These are phyloP conservation scores for Ferrisia virgata DNA, from an alignment of 2,888 invertebrate species.

Conservation along the genomic window DNA sequence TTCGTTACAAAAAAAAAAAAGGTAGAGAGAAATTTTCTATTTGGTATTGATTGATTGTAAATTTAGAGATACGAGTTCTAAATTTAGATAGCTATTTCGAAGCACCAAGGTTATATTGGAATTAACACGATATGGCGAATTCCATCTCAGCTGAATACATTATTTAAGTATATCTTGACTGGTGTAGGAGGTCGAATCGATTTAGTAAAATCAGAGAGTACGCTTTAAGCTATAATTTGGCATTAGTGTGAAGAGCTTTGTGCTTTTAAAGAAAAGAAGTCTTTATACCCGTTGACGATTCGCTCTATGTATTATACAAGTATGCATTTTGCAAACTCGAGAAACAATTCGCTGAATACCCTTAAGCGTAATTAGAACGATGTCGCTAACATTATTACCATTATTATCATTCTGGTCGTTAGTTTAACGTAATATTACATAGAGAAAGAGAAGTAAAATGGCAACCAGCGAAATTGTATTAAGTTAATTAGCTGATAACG, in stretches of 20 bases:
- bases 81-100: neutral
- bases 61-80: neutral
- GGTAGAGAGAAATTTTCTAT: neutral
- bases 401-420: slow-evolving; percentile 17
- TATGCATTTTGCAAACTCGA: slow-evolving; percentile 4
- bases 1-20: neutral
- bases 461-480: slow-evolving; percentile 1
- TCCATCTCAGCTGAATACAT: neutral
- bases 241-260: neutral
- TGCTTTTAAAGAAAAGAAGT: neutral
- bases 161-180: neutral
- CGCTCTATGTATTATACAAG: too few relatives aligned
- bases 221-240: neutral
- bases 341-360: slow-evolving; percentile 14
- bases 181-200: neutral
- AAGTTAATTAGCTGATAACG: slow-evolving; percentile 17
- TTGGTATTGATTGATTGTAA: neutral
- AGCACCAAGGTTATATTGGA: neutral
- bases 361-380: slow-evolving; percentile 14
- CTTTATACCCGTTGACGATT: neutral
- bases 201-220: neutral
- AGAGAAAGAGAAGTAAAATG: slow-evolving; percentile 5
- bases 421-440: slow-evolving; percentile 1
- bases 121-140: neutral
- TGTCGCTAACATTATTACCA: slow-evolving; percentile 17